Percentiles rank a stretch among this genome's conserved stretches.
Evolutionary conservation across 92 coral and sea anemone species (phyloP).

Genomic region (Umimayanthus kanabou): DNA sequence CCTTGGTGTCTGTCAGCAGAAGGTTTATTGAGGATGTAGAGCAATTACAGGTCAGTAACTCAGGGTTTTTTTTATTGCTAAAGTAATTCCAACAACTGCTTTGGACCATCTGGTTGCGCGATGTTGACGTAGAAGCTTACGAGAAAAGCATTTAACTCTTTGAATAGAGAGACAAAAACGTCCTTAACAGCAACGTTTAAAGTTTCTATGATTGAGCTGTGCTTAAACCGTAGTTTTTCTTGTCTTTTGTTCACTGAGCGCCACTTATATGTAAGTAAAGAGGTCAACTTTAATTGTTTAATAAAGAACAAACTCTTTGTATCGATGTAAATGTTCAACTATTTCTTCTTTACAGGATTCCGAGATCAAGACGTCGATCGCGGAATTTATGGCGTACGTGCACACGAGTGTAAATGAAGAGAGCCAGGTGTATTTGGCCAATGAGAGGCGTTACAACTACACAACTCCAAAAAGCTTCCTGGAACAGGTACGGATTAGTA

Average conservation of each 20-base stretch:
- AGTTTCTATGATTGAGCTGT: neutral
- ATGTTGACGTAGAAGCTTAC: neutral
- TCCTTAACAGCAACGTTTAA: no score
- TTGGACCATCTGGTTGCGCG: neutral
- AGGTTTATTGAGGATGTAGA: slow-evolving; percentile 96
- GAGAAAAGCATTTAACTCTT: neutral
- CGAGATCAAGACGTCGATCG: slow-evolving; percentile 84
- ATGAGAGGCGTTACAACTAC: slow-evolving; percentile 98
- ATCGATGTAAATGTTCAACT: neutral
- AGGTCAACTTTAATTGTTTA: neutral
- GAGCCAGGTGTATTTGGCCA: slow-evolving; percentile 85
- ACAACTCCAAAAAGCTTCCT: slow-evolving; percentile 99
- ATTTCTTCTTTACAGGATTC: slow-evolving; percentile 48
- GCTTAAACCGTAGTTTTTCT: no score
- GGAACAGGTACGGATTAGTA: slow-evolving; percentile 81
- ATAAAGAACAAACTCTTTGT: neutral
- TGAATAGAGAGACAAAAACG: no score
- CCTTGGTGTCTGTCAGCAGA: slow-evolving; percentile 98
- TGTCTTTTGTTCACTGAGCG: neutral
- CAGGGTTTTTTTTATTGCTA: neutral
- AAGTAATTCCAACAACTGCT: neutral
- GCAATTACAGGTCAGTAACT: slow-evolving; percentile 78
- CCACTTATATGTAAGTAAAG: neutral
- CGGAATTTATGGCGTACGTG: slow-evolving; percentile 97
- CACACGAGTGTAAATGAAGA: slow-evolving; percentile 98